These are phyloP conservation scores for Conus betulinus DNA, from an alignment of 1,140 invertebrate species.

Conservation along the genomic window DNA sequence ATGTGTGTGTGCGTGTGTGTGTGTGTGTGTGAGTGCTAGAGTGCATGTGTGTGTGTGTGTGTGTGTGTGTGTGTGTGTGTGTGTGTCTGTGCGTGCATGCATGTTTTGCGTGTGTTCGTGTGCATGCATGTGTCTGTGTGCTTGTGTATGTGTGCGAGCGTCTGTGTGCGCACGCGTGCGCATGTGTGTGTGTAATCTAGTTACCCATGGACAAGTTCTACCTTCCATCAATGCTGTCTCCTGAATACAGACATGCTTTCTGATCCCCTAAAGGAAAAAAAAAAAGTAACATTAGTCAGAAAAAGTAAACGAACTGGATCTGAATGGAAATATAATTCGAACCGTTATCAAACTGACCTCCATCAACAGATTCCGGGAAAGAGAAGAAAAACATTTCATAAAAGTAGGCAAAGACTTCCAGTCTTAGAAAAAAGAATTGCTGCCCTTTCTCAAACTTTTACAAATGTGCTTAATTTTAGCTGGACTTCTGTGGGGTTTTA, in stretches of 20 bases:
- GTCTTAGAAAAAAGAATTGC: too few species aligned
- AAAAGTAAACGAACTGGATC: too few species aligned
- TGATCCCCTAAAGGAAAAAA: not conserved
- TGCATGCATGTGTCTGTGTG: conserved; percentile 5
- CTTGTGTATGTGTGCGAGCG: conserved; percentile 8
- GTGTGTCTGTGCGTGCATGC: not conserved
- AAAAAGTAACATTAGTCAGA: too few species aligned
- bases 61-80: conserved; percentile 8
- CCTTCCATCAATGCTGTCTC: not conserved
- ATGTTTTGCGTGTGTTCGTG: not conserved
- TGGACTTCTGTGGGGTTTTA: too few species aligned
- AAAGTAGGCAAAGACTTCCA: too few species aligned
- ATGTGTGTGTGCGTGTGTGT: not conserved
- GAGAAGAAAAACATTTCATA: too few species aligned
- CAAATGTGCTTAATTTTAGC: too few species aligned
- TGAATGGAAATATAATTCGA: too few species aligned
- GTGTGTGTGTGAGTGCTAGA: not conserved
- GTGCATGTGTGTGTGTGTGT: not conserved
- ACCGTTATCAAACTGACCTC: too few species aligned
- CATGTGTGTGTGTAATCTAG: not conserved
- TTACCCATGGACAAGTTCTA: not conserved
- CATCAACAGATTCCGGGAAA: too few species aligned
- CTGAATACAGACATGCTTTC: not conserved
- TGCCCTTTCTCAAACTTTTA: too few species aligned
- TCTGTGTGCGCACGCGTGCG: conserved; percentile 6